These are phyloP conservation scores for Seriola rivoliana DNA, from an alignment of 2,113 vertebrate species.

Conservation along the genomic window DNA sequence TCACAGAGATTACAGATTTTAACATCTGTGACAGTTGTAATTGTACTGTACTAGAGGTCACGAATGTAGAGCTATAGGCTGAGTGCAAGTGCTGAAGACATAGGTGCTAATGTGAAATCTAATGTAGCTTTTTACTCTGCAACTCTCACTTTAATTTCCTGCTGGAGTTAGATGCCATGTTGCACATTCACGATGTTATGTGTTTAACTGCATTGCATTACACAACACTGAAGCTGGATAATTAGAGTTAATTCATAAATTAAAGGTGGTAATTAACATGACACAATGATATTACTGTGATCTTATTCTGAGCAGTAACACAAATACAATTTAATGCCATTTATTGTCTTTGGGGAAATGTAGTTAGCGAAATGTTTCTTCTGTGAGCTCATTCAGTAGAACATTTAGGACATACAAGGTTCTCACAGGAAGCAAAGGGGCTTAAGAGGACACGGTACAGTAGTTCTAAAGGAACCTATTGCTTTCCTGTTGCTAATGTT, in stretches of 20 bases:
- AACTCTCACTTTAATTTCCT: slow-evolving; percentile 16
- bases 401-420: slow-evolving; percentile 19
- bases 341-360: slow-evolving; percentile 56
- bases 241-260: slow-evolving; percentile 78
- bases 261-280: slow-evolving; percentile 64
- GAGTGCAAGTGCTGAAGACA: neutral
- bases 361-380: slow-evolving; percentile 35
- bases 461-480: neutral
- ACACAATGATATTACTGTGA: slow-evolving; percentile 63
- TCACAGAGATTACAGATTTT: slow-evolving; percentile 19
- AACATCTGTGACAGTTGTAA: slow-evolving; percentile 10
- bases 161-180: slow-evolving; percentile 36
- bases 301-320: slow-evolving; percentile 57
- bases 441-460: neutral
- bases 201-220: slow-evolving; percentile 37
- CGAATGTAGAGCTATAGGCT: too few species aligned
- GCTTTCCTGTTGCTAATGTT: neutral
- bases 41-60: neutral
- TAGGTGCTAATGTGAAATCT: neutral
- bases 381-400: slow-evolving; percentile 26
- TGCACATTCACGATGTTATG: slow-evolving; percentile 32
- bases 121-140: slow-evolving; percentile 2
- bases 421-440: slow-evolving; percentile 15
- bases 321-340: slow-evolving; percentile 73
- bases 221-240: slow-evolving; percentile 39